phyloP scores from a whole-genome alignment of 2,113 vertebrate species.

The Anoura caudifer region DNA sequence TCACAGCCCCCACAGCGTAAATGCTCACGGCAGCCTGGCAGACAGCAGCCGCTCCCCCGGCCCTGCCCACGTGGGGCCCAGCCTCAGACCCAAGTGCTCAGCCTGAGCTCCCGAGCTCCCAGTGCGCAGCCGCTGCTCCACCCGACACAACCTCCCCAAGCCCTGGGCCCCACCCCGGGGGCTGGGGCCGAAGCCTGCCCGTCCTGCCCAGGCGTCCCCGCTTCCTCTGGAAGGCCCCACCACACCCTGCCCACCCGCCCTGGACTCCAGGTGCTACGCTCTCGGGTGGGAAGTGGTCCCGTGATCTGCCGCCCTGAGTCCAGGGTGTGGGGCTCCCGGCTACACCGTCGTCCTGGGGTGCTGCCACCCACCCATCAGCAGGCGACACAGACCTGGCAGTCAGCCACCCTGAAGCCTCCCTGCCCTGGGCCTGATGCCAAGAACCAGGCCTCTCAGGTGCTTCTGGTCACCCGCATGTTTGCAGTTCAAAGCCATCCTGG shows the following conservation, averaged over 20 bases:
- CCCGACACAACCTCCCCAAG: no score
- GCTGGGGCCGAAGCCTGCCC: neutral
- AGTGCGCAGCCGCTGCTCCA: no score
- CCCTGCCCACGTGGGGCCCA: neutral
- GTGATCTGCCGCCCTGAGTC: neutral
- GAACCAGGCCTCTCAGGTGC: no score
- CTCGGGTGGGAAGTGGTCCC: no score
- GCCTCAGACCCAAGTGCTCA: neutral
- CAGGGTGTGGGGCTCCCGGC: neutral
- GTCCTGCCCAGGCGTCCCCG: neutral
- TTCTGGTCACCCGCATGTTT: accelerated
- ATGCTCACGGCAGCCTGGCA: neutral
- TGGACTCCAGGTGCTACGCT: no score
- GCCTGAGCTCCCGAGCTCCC: neutral
- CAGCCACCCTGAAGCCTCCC: neutral
- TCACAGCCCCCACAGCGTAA: no score
- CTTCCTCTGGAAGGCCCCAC: neutral
- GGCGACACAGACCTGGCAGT: neutral
- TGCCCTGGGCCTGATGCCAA: neutral
- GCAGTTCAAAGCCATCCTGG: neutral
- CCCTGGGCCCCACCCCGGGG: neutral
- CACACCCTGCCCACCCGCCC: neutral
- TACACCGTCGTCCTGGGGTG: neutral
- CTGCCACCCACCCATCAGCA: neutral
- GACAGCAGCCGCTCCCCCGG: neutral